Percentiles rank a stretch among this genome's conserved stretches.
Evolutionary conservation across 2,888 invertebrate species (phyloP).

Genomic region (Yponomeuta plumbellus): DNA sequence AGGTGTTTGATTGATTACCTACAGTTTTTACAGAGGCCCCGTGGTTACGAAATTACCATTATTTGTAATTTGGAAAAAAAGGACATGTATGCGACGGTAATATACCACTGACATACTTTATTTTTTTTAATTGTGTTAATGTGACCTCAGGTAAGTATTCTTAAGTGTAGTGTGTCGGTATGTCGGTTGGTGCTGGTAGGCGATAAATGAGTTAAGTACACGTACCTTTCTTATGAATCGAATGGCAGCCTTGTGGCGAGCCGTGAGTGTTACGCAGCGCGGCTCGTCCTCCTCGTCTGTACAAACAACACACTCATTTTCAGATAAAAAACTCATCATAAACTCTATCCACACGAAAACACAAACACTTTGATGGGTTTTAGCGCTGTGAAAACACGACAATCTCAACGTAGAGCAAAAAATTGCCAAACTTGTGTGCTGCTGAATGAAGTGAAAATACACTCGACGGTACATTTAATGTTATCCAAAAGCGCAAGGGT

Average conservation of each 20-base stretch:
- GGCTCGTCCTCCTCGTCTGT: conserved; percentile 89
- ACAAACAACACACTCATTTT: conserved; percentile 8
- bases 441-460: neutral
- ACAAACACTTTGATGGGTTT: conserved; percentile 14
- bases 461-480: conserved; percentile 1
- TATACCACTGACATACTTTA: conserved; percentile 6
- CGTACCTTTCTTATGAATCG: conserved; percentile 93
- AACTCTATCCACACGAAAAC: conserved; percentile 8
- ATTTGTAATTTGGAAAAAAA: neutral
- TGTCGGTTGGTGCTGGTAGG: neutral
- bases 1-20: conserved; percentile 12
- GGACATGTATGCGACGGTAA: neutral
- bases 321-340: neutral
- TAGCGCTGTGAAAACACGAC: conserved; percentile 4
- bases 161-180: neutral
- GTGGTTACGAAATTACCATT: neutral
- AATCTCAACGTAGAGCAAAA: neutral
- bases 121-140: neutral
- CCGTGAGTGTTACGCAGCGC: conserved; percentile 87
- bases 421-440: neutral
- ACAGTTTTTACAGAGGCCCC: neutral
- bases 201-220: conserved; percentile 21
- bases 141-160: neutral
- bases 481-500: neutral
- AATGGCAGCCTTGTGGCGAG: conserved; percentile 92